Evolutionary conservation across 2,888 invertebrate species (phyloP).

Genomic region (Thysanoteuthis rhombus): DNA sequence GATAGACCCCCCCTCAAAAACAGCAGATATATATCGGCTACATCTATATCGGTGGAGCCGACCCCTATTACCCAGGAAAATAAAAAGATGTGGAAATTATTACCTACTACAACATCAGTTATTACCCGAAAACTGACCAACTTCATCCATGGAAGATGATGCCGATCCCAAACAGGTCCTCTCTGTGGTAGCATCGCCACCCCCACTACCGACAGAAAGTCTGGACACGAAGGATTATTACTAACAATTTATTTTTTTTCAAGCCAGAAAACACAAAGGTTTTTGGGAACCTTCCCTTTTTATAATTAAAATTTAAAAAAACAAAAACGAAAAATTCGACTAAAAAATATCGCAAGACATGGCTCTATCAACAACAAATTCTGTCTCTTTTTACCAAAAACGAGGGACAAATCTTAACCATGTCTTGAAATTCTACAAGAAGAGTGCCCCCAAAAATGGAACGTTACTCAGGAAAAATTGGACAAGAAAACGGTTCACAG

Average conservation of each 20-base stretch:
- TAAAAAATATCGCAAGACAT: neutral
- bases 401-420: neutral
- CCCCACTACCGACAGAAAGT: neutral
- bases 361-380: neutral
- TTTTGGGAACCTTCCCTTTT: neutral
- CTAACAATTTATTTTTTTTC: neutral
- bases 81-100: neutral
- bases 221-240: slow-evolving; percentile 12
- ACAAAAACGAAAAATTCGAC: neutral
- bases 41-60: neutral
- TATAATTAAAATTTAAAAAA: neutral
- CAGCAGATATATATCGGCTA: neutral
- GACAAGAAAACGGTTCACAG: neutral
- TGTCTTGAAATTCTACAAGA: too few species aligned
- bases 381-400: too few species aligned
- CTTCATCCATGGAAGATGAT: slow-evolving; percentile 12
- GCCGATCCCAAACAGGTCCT: neutral
- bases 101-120: neutral
- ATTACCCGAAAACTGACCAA: neutral
- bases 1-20: neutral
- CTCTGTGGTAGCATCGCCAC: neutral
- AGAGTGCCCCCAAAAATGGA: neutral
- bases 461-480: neutral
- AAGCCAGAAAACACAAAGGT: neutral
- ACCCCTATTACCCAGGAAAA: neutral